These are phyloP conservation scores for Cyclophora albipunctata DNA, from an alignment of 2,888 invertebrate species.

Conservation along the genomic window DNA sequence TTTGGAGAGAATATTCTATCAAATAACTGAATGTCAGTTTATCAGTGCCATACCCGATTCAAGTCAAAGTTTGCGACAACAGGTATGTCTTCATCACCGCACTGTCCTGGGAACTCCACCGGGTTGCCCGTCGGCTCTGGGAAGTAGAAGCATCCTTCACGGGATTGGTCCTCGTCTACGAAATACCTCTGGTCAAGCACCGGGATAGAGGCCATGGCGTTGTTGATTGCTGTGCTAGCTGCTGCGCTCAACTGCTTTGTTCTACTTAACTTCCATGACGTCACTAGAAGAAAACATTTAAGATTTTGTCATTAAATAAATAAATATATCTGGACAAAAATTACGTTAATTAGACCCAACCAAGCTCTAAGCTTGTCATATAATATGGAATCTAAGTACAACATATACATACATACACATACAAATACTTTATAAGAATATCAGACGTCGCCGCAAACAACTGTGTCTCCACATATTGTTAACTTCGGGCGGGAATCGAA, in stretches of 20 bases:
- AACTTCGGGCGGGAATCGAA: too few relatives aligned
- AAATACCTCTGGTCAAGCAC: slow-evolving; percentile 37
- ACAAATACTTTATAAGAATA: too few relatives aligned
- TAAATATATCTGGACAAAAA: too few relatives aligned
- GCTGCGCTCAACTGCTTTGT: slow-evolving; percentile 21
- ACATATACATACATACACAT: too few relatives aligned
- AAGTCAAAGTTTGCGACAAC: slow-evolving; percentile 19
- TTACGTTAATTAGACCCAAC: too few relatives aligned
- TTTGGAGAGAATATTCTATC: too few relatives aligned
- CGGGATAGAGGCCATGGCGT: slow-evolving; percentile 22
- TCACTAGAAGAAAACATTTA: slow-evolving; percentile 18
- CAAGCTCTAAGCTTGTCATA: too few relatives aligned
- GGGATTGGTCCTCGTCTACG: slow-evolving; percentile 25
- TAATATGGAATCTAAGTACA: too few relatives aligned
- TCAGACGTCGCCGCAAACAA: too few relatives aligned
- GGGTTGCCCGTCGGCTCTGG: slow-evolving; percentile 33
- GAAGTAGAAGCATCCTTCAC: slow-evolving; percentile 40
- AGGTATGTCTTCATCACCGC: slow-evolving; percentile 20
- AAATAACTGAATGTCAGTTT: too few relatives aligned
- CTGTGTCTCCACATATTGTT: too few relatives aligned
- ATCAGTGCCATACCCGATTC: slow-evolving; percentile 5
- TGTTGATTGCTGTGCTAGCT: slow-evolving; percentile 26
- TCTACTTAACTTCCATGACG: slow-evolving; percentile 46
- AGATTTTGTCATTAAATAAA: not conserved
- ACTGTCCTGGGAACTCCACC: slow-evolving; percentile 40